Conservation (phyloP, 2,888 invertebrate species). For the Archips xylosteana region DNA sequence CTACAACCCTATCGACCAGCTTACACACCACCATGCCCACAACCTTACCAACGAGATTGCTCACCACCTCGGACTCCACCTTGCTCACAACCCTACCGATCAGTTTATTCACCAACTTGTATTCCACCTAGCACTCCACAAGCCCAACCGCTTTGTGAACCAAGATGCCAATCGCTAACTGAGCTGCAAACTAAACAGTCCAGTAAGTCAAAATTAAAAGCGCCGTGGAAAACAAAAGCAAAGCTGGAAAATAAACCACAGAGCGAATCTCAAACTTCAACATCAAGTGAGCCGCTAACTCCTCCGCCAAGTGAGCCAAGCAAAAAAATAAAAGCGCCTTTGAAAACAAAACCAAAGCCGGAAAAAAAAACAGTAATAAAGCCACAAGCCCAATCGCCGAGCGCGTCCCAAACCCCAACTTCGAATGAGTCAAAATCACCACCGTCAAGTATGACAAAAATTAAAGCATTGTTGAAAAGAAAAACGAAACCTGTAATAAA, state of each 20-base stretch:
- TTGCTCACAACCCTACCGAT: background rate
- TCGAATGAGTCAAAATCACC: background rate
- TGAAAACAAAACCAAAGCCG: background rate
- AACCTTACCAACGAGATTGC: background rate
- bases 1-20: background rate
- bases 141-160: slow-evolving; percentile 6
- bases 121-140: background rate
- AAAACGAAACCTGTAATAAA: background rate
- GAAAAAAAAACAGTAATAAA: background rate
- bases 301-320: background rate
- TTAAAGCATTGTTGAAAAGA: background rate
- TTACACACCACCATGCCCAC: too few species aligned
- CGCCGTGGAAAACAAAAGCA: background rate
- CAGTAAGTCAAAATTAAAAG: background rate
- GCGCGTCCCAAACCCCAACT: background rate
- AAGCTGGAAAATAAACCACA: background rate
- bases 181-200: background rate
- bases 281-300: background rate
- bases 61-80: background rate
- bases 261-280: background rate
- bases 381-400: background rate
- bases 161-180: background rate
- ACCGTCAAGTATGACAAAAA: background rate
- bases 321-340: background rate
- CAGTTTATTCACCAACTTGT: background rate